Base-by-base conservation (phyloP, 1,140 invertebrate species). In the Laupala kohalensis region DNA sequence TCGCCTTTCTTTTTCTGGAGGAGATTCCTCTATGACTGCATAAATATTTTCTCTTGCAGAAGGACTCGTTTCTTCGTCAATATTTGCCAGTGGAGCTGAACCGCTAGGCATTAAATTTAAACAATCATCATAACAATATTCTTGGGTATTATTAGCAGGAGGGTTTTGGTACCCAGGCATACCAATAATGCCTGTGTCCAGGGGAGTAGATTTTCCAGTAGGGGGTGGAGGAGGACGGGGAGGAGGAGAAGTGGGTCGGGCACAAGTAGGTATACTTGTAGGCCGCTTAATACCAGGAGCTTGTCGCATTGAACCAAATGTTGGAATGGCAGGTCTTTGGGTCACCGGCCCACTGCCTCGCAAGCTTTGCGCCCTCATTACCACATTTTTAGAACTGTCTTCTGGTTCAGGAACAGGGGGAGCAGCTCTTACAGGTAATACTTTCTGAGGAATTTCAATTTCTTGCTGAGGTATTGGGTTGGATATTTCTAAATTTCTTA, bases 401-500 rank as follows among this genome's bases (percentile, higher is more conserved):
- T 28, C 62, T 13, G 25, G 12, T n/a, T 26, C 25, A 68, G 67
- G 67, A 23, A 23, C 25, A 19, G 24, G 15, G 27, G 66, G 66
- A 15, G 64, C 67, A 62, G 29, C 25, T 15, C 67, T 65, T 0
- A 89, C 84, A 0, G 88, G 83, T 3, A 89, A 82, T 6, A 84
- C 81, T 2, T 81, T 83, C 0, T 81, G 80, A 0, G 86, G 81
- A 0, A 89, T 79, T 63, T 87, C 86, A 2, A 89, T 88, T 37
- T 87, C 84, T 30, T 83, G 85, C 75, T 91, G 89, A 2, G 85
- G 85, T 75, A 94, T 93, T 0, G 92, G 92, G 77, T 87, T 84
- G 0, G 92, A 94, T 75, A 94, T 94, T 77, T 93, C 87, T 28
- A 94, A 77, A 64, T 86, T 89, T n/a, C 90, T 83, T 29, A 94